Conservation (phyloP, 2,113 vertebrate species). For the Colius striatus region DNA sequence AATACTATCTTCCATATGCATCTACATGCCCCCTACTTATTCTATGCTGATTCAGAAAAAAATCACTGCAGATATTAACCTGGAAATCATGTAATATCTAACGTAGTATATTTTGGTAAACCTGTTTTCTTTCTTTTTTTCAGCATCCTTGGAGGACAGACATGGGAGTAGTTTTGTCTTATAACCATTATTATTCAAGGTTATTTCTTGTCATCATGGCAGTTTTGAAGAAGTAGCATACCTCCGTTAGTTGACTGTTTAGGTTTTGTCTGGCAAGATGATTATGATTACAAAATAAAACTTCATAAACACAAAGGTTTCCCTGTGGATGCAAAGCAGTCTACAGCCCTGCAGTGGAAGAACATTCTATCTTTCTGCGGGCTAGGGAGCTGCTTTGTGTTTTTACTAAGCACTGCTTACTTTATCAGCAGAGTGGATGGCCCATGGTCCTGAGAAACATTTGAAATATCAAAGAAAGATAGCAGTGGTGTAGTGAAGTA, state of each 20-base stretch:
- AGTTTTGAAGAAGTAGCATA: not conserved
- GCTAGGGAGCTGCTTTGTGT: not conserved
- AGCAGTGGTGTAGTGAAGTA: not conserved
- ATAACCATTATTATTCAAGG: not conserved
- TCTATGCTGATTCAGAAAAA: not conserved
- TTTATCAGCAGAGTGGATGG: not conserved
- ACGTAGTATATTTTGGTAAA: not conserved
- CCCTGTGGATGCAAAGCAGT: not conserved
- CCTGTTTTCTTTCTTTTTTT: not conserved
- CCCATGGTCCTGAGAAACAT: not conserved
- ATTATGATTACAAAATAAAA: not conserved
- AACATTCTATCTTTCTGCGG: not conserved
- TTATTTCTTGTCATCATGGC: not conserved
- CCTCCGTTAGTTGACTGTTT: not conserved
- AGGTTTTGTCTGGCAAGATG: not conserved
- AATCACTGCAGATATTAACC: not conserved
- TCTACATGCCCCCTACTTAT: not conserved
- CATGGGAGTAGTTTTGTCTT: not conserved
- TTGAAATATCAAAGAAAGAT: not conserved
- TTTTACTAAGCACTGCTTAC: not conserved
- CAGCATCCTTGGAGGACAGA: not conserved
- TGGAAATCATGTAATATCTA: not conserved
- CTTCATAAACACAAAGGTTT: not conserved
- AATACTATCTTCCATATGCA: not conserved
- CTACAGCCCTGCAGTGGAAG: not conserved